Conservation (phyloP, 2,797 vertebrate genomes). For the Odontamblyopus rebecca region DNA sequence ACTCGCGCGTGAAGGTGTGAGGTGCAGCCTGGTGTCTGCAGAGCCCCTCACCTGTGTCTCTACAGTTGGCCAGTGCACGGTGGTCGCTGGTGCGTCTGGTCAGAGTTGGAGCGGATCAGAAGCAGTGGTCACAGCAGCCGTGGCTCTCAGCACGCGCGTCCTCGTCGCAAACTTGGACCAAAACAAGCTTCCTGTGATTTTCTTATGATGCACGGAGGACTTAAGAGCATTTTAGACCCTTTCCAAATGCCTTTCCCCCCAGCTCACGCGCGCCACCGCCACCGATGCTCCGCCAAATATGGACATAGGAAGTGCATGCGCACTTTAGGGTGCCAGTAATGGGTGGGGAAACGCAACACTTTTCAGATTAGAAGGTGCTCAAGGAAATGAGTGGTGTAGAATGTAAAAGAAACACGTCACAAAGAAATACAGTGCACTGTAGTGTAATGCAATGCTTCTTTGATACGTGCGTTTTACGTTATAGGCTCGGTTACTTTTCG, state of each 20-base stretch:
- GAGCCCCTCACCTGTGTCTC: constrained; percentile 74
- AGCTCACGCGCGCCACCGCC: constrained; percentile 52
- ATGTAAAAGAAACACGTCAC: too few relatives aligned
- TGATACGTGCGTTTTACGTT: too few relatives aligned
- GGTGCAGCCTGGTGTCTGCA: constrained; percentile 5
- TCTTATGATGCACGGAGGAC: constrained; percentile 54
- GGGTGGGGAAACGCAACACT: constrained; percentile 37
- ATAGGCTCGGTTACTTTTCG: background rate
- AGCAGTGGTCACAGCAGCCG: constrained; percentile 26
- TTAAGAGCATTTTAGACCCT: constrained; percentile 67
- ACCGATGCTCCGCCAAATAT: constrained; percentile 72
- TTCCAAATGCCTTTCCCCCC: constrained; percentile 56
- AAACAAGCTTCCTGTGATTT: constrained; percentile 61
- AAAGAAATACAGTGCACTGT: too few relatives aligned
- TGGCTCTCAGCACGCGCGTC: constrained; percentile 19
- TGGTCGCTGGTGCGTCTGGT: constrained; percentile 58
- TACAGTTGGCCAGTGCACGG: constrained; percentile 62
- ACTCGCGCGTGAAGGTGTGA: background rate
- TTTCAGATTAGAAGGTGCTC: background rate
- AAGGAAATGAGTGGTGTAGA: background rate
- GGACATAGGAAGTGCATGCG: constrained; percentile 74
- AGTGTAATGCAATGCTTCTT: too few relatives aligned
- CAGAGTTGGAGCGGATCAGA: constrained; percentile 57
- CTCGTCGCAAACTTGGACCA: constrained; percentile 40
- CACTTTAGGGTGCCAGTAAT: constrained; percentile 39